Percentiles rank a stretch among this genome's conserved stretches.
phyloP scores from a whole-genome alignment of 2,888 invertebrate species.

The Drosophila ezoana region DNA sequence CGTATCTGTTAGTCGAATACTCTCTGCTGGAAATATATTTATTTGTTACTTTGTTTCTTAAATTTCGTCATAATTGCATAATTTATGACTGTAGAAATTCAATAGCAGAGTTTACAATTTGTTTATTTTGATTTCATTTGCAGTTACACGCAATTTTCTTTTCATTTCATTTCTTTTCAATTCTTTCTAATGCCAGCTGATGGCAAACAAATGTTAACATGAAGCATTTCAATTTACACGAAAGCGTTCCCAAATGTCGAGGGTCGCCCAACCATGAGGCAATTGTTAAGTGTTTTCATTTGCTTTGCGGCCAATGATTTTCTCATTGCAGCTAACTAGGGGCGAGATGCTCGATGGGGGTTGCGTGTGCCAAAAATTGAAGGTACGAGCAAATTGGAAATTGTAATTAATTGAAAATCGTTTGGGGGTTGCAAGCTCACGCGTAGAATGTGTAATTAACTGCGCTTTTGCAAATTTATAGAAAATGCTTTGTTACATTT shows the following conservation, averaged over 20 bases:
- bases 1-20: background rate
- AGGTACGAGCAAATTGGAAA: conserved; percentile 4
- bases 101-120: conserved; percentile 38
- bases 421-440: conserved; percentile 15
- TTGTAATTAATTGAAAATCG: conserved; percentile 28
- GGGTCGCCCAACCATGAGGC: conserved; percentile 13
- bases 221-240: conserved; percentile 33
- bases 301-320: conserved; percentile 27
- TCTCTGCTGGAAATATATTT: background rate
- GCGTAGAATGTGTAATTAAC: background rate
- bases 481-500: background rate
- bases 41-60: background rate
- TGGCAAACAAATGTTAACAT: conserved; percentile 28
- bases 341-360: conserved; percentile 1
- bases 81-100: conserved; percentile 42
- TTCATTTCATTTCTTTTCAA: background rate
- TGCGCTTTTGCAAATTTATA: background rate
- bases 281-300: conserved; percentile 38
- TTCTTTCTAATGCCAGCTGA: background rate
- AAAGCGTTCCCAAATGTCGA: conserved; percentile 16
- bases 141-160: background rate
- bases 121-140: conserved; percentile 26
- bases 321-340: conserved; percentile 12
- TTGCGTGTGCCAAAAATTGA: background rate
- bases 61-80: conserved; percentile 30